Conservation (phyloP, 2,888 invertebrate genomes). For the Pherbina coryleti region DNA sequence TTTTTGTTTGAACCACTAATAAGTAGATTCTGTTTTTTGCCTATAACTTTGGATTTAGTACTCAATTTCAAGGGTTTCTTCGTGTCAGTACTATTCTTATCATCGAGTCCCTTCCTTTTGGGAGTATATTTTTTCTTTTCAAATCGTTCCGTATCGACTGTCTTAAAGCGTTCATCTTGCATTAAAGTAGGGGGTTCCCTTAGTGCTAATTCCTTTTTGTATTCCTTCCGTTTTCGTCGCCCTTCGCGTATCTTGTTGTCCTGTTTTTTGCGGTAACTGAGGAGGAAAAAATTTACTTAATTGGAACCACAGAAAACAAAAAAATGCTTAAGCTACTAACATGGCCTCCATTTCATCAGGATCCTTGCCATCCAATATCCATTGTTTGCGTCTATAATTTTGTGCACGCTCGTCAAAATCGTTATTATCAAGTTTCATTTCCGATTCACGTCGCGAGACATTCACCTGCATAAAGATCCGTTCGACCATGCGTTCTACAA, state of each 20-base stretch:
- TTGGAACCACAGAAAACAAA: neutral
- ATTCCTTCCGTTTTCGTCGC: slow-evolving; percentile 59
- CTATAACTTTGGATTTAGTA: slow-evolving; percentile 39
- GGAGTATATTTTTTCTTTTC: slow-evolving; percentile 52
- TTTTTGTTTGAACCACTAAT: neutral
- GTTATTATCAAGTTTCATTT: slow-evolving; percentile 89
- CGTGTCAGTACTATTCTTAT: slow-evolving; percentile 24
- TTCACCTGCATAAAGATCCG: slow-evolving; percentile 94
- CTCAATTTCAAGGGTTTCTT: slow-evolving; percentile 43
- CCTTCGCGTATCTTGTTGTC: slow-evolving; percentile 64
- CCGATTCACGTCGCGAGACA: slow-evolving; percentile 92
- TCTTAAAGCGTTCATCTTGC: slow-evolving; percentile 65
- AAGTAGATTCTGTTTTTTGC: slow-evolving; percentile 33
- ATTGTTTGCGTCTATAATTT: slow-evolving; percentile 88
- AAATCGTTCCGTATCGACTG: slow-evolving; percentile 59
- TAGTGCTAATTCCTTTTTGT: slow-evolving; percentile 50
- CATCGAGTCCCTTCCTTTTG: neutral
- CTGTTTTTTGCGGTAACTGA: slow-evolving; percentile 64
- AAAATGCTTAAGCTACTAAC: slow-evolving; percentile 63
- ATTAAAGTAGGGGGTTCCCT: slow-evolving; percentile 52
- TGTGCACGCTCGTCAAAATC: slow-evolving; percentile 90
- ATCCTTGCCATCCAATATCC: slow-evolving; percentile 87
- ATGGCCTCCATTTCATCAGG: slow-evolving; percentile 81
- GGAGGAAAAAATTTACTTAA: neutral
- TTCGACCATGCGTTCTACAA: slow-evolving; percentile 84